Percentiles rank a stretch among this genome's conserved stretches.
Conservation (phyloP, 2,888 invertebrate genomes). For the Mythimna ferrago region DNA sequence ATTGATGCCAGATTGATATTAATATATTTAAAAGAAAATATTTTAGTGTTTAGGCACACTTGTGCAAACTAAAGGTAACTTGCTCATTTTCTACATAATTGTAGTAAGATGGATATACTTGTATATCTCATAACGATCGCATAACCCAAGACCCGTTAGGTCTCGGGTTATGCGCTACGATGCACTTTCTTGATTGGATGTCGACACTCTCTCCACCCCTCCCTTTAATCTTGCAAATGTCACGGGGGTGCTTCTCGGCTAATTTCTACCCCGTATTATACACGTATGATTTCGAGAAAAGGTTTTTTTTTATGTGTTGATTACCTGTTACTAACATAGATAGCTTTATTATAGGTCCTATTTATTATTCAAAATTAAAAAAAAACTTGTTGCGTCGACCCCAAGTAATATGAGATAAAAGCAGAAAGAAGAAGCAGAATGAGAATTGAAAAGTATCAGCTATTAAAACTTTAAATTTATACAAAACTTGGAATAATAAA, state of each 20-base stretch:
- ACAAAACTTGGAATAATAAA: too few species aligned
- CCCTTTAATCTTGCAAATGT: conserved; percentile 74
- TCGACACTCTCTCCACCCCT: conserved; percentile 58
- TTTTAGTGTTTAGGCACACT: too few species aligned
- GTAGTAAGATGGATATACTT: conserved; percentile 10
- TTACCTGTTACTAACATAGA: background rate
- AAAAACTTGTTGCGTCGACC: too few species aligned
- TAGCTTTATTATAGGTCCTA: too few species aligned
- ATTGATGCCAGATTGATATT: too few species aligned
- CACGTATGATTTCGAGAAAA: conserved; percentile 13
- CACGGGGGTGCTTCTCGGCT: conserved; percentile 56
- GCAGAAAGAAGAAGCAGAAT: too few species aligned
- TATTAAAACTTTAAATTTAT: too few species aligned
- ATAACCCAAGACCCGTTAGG: conserved; percentile 12
- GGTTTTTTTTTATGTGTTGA: background rate
- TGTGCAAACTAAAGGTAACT: too few species aligned
- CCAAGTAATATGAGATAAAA: too few species aligned
- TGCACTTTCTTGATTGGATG: conserved; percentile 79
- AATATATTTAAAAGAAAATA: too few species aligned
- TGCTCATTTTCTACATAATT: background rate
- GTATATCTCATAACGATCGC: conserved; percentile 40
- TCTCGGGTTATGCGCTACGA: conserved; percentile 63
- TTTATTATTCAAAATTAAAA: background rate
- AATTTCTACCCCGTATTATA: conserved; percentile 47
- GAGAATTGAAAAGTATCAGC: background rate